Percentiles rank a stretch among this genome's conserved stretches.
Conservation (phyloP, 2,888 invertebrate genomes). For the Drosophila leonis region DNA sequence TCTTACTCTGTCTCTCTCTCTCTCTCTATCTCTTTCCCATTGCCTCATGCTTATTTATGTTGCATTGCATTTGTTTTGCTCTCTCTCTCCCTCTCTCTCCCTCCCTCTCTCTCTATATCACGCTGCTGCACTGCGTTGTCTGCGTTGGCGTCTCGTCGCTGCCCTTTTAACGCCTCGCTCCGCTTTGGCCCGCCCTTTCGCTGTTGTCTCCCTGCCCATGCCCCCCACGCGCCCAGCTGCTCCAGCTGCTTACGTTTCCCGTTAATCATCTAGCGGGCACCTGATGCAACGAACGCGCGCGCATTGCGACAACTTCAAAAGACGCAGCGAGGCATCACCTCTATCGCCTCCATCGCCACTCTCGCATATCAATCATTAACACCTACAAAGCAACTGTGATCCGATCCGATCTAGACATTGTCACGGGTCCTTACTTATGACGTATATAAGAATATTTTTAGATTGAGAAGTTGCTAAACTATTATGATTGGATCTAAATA, state of each 20-base stretch:
- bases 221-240: background rate
- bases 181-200: conserved; percentile 18
- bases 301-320: conserved; percentile 47
- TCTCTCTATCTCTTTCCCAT: conserved; percentile 11
- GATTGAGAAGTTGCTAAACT: background rate
- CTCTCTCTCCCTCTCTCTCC: conserved; percentile 4
- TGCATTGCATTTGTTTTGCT: conserved; percentile 55
- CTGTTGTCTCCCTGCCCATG: conserved; percentile 1
- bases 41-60: conserved; percentile 73
- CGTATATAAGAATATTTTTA: background rate
- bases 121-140: conserved; percentile 56
- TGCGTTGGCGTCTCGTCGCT: conserved; percentile 66
- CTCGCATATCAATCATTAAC: conserved; percentile 44
- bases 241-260: conserved; percentile 14
- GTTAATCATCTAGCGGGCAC: conserved; percentile 46
- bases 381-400: conserved; percentile 29
- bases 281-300: conserved; percentile 38
- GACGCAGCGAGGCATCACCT: conserved; percentile 32
- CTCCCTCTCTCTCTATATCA: conserved; percentile 8
- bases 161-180: conserved; percentile 64
- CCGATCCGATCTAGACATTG: conserved; percentile 11
- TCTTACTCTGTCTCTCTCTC: background rate
- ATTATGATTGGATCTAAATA: no score
- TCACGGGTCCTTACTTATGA: background rate
- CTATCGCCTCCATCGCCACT: background rate